phyloP scores from a whole-genome alignment of 2,888 invertebrate genomes.

The Drosophila limbata region DNA sequence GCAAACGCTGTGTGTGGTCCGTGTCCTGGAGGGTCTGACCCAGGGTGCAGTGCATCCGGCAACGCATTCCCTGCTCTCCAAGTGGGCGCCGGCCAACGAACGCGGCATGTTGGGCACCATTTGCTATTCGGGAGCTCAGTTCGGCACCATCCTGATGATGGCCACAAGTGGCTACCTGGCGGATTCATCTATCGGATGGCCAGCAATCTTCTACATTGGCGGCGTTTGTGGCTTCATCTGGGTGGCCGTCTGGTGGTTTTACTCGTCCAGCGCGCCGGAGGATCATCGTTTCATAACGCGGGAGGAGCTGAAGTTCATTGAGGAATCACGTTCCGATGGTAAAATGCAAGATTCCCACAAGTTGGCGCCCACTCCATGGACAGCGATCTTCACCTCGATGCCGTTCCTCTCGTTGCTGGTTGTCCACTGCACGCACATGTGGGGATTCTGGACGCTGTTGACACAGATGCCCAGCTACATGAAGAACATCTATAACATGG shows the following conservation, averaged over 20 bases:
- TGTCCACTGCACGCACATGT: conserved; percentile 90
- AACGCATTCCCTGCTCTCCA: conserved; percentile 89
- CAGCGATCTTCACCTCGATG: conserved; percentile 89
- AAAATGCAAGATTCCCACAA: conserved; percentile 67
- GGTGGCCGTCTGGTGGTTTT: conserved; percentile 87
- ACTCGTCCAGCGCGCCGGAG: conserved; percentile 89
- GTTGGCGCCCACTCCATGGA: conserved; percentile 89
- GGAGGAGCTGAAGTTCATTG: conserved; percentile 89
- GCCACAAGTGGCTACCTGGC: conserved; percentile 90
- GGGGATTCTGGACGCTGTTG: conserved; percentile 93
- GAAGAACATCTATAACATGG: conserved; percentile 89
- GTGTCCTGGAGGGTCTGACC: conserved; percentile 89
- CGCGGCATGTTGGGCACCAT: conserved; percentile 89
- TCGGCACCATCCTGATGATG: conserved; percentile 92
- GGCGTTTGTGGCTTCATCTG: conserved; percentile 88
- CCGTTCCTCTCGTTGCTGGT: conserved; percentile 92
- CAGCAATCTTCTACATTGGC: conserved; percentile 91
- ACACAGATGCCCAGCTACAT: conserved; percentile 93
- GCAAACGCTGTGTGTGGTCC: conserved; percentile 86
- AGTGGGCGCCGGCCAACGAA: conserved; percentile 90
- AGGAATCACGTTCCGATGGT: conserved; percentile 86
- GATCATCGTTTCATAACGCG: conserved; percentile 87
- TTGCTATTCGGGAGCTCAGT: conserved; percentile 90
- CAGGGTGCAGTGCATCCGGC: conserved; percentile 90
- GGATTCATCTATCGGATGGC: conserved; percentile 90